Evolutionary conservation across 2,888 invertebrate genomes (phyloP).

Genomic region (Heliconius erato): DNA sequence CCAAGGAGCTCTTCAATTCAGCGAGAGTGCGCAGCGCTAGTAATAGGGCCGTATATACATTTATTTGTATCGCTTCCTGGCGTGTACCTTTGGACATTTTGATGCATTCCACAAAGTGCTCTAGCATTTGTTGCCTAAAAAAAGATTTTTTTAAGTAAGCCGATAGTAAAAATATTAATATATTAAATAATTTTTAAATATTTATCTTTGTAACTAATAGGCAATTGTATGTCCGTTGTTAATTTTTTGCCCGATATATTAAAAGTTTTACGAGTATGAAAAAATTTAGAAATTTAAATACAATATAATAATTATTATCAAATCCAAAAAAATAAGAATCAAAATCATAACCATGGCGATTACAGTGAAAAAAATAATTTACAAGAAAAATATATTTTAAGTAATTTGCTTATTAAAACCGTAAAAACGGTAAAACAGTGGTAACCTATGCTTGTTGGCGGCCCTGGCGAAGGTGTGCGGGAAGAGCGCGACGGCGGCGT

Average conservation of each 20-base stretch:
- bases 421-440: too few species aligned
- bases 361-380: too few species aligned
- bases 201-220: too few species aligned
- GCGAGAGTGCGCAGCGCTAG: slow-evolving; percentile 95
- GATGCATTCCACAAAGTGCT: slow-evolving; percentile 98
- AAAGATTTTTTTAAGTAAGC: slow-evolving; percentile 12
- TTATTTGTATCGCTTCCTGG: slow-evolving; percentile 98
- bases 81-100: slow-evolving; percentile 96
- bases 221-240: too few species aligned
- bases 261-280: too few species aligned
- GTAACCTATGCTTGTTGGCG: slow-evolving; percentile 94
- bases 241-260: too few species aligned
- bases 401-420: too few species aligned
- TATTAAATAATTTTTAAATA: neutral
- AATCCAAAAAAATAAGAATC: too few species aligned
- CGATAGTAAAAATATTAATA: neutral
- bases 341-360: too few species aligned
- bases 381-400: too few species aligned
- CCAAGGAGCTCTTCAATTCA: slow-evolving; percentile 93
- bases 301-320: too few species aligned
- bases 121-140: slow-evolving; percentile 94
- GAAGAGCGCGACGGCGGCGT: slow-evolving; percentile 96
- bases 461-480: slow-evolving; percentile 97
- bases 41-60: slow-evolving; percentile 97
- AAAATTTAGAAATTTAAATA: too few species aligned